Percentiles rank a stretch among this genome's conserved stretches.
phyloP scores from a whole-genome alignment of 2,113 vertebrate genomes.

The Ibidorhyncha struthersii region DNA sequence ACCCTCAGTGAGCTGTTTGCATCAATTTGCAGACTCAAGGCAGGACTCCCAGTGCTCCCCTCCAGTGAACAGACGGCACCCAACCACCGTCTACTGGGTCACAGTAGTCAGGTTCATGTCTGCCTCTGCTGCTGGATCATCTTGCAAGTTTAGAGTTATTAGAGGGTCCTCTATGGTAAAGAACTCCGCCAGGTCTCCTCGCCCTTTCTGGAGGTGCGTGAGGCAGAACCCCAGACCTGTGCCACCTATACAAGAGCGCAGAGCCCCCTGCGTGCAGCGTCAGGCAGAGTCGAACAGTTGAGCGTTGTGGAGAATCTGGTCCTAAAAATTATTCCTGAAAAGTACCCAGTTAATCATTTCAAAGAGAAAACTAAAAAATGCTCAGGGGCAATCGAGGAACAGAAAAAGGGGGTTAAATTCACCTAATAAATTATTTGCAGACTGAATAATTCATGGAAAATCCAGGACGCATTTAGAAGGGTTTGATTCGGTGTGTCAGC shows the following conservation, averaged over 20 bases:
- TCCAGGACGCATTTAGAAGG: background rate
- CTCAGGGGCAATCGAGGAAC: conserved; percentile 2
- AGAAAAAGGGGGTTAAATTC: conserved; percentile 45
- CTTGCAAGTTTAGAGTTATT: background rate
- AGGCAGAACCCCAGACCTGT: background rate
- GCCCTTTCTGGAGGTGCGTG: background rate
- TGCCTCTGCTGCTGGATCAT: background rate
- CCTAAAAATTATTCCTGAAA: conserved; percentile 22
- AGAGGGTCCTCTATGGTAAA: background rate
- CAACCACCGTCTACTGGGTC: background rate
- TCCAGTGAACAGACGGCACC: background rate
- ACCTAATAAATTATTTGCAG: conserved; percentile 51
- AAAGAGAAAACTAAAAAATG: conserved; percentile 22
- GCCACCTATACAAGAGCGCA: background rate
- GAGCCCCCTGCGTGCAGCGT: background rate
- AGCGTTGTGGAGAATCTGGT: background rate
- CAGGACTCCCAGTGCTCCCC: background rate
- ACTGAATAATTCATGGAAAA: conserved; percentile 28
- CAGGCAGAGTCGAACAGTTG: background rate
- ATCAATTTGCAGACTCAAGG: background rate
- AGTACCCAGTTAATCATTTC: conserved; percentile 2
- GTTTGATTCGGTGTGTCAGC: background rate
- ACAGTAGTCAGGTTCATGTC: background rate
- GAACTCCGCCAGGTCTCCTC: background rate
- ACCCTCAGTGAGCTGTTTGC: background rate